A percentile compares a stretch with the other conserved stretches of the same genome.
Conservation (phyloP, 2,797 vertebrate species). For the Alcedo quadribrachys region DNA sequence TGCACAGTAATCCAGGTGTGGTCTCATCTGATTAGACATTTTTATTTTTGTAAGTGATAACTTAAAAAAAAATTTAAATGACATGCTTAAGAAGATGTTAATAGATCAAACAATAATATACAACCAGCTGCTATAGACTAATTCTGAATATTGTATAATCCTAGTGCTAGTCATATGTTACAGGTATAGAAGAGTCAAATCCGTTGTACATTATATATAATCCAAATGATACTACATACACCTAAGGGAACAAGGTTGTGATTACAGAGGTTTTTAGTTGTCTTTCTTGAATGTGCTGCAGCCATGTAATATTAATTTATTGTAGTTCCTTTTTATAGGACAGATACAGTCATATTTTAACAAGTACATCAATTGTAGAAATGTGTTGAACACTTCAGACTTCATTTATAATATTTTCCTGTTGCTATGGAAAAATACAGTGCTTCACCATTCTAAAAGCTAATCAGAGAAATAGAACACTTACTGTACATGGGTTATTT, state of each 20-base stretch:
- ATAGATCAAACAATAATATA: neutral
- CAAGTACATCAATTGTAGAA: neutral
- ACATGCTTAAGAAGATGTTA: neutral
- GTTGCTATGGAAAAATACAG: neutral
- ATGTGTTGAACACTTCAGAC: neutral
- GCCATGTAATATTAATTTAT: neutral
- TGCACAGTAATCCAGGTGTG: neutral
- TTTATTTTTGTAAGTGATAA: neutral
- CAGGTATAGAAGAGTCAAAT: conserved; percentile 35
- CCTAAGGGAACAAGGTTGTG: neutral
- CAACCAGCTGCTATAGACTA: neutral
- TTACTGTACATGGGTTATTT: neutral
- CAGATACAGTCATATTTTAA: neutral
- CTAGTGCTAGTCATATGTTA: neutral
- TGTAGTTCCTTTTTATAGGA: neutral
- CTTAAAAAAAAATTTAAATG: too few relatives aligned
- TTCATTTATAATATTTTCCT: conserved; percentile 4
- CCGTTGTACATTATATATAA: neutral
- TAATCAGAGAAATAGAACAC: neutral
- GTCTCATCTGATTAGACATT: neutral
- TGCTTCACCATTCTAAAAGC: neutral
- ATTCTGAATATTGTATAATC: conserved; percentile 2
- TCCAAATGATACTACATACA: neutral
- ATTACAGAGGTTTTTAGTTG: neutral
- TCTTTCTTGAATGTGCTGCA: neutral